Evolutionary conservation across 2,113 vertebrate genomes (phyloP), one percentile per base, ranked within the genome.

Genomic region (Nestor notabilis): DNA sequence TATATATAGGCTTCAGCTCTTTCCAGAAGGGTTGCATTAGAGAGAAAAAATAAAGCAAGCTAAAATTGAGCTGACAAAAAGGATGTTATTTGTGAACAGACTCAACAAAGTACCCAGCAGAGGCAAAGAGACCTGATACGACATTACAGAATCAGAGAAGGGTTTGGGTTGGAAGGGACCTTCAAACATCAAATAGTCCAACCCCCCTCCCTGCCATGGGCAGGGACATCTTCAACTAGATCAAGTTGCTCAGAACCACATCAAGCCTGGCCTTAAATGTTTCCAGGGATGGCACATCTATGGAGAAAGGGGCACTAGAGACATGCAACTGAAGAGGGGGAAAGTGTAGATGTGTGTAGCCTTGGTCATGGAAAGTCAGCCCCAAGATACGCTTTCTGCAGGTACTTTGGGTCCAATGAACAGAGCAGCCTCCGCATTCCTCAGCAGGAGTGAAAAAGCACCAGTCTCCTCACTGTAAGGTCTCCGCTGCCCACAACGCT

Each of bases 1-100:
- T 97, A 94, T 93, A 93, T 87, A 92, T 92, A 96, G 95, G 83
- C 81, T 82, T 55, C 77, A 87, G 74, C 47, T 87, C 61, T 82
- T 91, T 93, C 87, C 95, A 94, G 94, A 91, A 94, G 72, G 55
- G 64, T 31, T 95, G 68, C 72, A 92, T 46, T 82, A 87, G 47
- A 97, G 35, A 29, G 28, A 21, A 87, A 86, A 82, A 72, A 35
- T n/a, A 66, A 60, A 88, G 31, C 35, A 87, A 68, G 77, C 69
- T 84, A 71, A 56, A 43, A 89, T 0, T 28, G 43, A 84, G 83
- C 81, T 89, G 91, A 71, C 69, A 68, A 27, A 78, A 89, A 64
- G 19, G 60, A 78, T 33, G 25, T 35, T 87, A 29, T 60, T 39
- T 39, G 14, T 35, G 39, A 81, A 27, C 35, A 79, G n/a, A 17